phyloP scores from a whole-genome alignment of 2,113 vertebrate genomes.

The Fregata magnificens region DNA sequence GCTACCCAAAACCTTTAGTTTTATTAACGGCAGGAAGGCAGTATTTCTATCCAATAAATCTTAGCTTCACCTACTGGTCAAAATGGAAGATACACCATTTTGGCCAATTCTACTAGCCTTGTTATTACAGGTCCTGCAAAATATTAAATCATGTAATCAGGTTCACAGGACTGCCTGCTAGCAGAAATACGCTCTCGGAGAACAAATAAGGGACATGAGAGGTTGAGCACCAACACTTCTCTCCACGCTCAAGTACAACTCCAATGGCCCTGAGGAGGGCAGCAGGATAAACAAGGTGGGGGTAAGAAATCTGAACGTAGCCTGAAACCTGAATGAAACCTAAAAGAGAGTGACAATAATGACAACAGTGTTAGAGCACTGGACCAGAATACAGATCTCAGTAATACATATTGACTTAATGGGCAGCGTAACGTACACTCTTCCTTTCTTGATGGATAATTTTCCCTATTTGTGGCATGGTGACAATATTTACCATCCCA shows the following conservation, averaged over 20 bases:
- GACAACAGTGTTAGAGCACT: not conserved
- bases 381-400: not conserved
- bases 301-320: not conserved
- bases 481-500: not conserved
- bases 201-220: not conserved
- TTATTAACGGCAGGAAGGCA: not conserved
- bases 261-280: not conserved
- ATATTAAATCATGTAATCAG: not conserved
- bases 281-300: not conserved
- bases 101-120: not conserved
- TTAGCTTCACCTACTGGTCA: not conserved
- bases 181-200: not conserved
- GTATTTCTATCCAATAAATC: not conserved
- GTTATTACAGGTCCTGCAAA: not conserved
- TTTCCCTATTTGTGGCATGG: not conserved
- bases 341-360: not conserved
- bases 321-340: not conserved
- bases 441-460: not conserved
- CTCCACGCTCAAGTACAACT: not conserved
- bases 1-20: not conserved
- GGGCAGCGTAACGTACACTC: fast-evolving
- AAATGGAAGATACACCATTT: not conserved
- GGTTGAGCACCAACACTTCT: not conserved
- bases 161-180: not conserved
- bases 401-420: not conserved